These are phyloP conservation scores for Leguminivora glycinivorella DNA, from an alignment of 1,140 invertebrate species.

Conservation along the genomic window DNA sequence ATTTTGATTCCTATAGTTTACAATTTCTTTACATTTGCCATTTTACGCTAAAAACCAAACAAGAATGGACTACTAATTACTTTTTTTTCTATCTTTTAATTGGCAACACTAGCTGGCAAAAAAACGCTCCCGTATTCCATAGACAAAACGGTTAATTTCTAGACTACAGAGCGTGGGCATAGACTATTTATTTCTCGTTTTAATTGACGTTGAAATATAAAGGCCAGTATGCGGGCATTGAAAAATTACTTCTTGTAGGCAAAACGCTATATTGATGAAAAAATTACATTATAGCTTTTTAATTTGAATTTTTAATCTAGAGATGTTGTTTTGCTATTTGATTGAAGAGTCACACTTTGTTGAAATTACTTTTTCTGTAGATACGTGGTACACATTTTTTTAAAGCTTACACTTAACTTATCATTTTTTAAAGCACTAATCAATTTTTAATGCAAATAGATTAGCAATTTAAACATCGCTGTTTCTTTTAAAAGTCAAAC, in stretches of 20 bases:
- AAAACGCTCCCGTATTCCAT: background rate
- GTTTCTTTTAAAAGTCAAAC: background rate
- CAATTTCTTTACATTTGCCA: background rate
- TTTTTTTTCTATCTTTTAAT: constrained; percentile 10
- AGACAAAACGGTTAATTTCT: constrained; percentile 7
- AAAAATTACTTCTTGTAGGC: background rate
- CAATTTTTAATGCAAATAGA: background rate
- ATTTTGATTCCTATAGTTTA: background rate
- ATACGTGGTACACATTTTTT: too few relatives aligned
- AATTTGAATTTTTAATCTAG: background rate
- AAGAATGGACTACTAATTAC: background rate
- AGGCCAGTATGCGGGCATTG: background rate
- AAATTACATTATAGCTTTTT: background rate
- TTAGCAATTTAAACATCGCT: background rate
- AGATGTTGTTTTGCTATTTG: background rate
- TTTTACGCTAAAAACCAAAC: background rate
- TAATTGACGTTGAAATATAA: constrained; percentile 17
- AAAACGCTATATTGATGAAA: background rate
- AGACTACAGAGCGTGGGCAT: constrained; percentile 11
- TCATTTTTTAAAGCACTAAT: too few relatives aligned
- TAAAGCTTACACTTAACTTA: too few relatives aligned
- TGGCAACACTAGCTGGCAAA: background rate
- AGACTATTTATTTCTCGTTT: constrained; percentile 1
- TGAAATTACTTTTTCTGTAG: background rate
- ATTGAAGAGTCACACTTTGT: background rate